Conservation (phyloP, 2,888 invertebrate species). For the Diachrysia chrysitis region DNA sequence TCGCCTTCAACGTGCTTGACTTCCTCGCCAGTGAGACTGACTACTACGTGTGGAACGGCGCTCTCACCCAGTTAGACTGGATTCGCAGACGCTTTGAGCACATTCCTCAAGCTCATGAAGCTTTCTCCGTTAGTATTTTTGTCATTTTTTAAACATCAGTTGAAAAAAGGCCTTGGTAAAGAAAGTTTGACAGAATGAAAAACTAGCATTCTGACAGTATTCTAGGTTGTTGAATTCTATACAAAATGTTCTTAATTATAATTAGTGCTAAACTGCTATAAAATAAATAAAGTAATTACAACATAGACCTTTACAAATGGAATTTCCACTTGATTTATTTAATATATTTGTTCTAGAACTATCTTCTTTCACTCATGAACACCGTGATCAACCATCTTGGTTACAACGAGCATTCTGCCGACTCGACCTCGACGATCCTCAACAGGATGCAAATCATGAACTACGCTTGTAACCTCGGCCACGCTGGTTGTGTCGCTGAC, state of each 20-base stretch:
- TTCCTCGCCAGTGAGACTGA: constrained; percentile 92
- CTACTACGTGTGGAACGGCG: constrained; percentile 94
- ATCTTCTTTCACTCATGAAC: constrained; percentile 82
- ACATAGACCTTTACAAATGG: too few relatives aligned
- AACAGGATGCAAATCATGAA: constrained; percentile 89
- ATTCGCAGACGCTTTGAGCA: constrained; percentile 80
- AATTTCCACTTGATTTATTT: too few relatives aligned
- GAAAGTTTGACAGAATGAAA: too few relatives aligned
- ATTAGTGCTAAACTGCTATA: too few relatives aligned
- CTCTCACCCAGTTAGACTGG: constrained; percentile 87
- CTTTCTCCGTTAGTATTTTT: constrained; percentile 72
- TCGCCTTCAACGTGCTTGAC: constrained; percentile 90
- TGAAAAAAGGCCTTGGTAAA: too few relatives aligned
- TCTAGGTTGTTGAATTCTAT: too few relatives aligned
- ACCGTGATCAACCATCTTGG: constrained; percentile 85
- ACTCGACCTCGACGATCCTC: constrained; percentile 88
- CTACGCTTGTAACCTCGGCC: constrained; percentile 91
- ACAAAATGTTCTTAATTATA: too few relatives aligned
- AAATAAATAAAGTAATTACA: too few relatives aligned
- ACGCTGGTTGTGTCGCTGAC: constrained; percentile 88
- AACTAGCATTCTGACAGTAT: too few relatives aligned
- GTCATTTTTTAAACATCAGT: neutral
- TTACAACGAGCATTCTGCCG: constrained; percentile 80
- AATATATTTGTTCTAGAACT: constrained; percentile 68
- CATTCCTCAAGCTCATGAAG: constrained; percentile 69